Evolutionary conservation across 1,140 invertebrate species (phyloP).

Genomic region (Drosophila setifemur): DNA sequence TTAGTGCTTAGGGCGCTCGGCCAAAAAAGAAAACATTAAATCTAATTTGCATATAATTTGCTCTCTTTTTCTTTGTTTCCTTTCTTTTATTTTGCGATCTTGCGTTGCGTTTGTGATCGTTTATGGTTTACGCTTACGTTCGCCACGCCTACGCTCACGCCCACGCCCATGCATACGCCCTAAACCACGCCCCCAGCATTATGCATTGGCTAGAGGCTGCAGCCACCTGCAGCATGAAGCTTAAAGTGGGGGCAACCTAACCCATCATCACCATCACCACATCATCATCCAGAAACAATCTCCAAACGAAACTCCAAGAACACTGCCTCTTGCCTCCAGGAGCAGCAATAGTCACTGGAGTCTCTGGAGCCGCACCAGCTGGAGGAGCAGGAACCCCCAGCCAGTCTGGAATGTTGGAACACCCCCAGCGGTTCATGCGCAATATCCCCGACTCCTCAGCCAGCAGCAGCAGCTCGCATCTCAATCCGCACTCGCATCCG

Average conservation of each 20-base stretch:
- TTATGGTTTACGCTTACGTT: constrained; percentile 32
- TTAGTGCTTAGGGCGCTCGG: neutral
- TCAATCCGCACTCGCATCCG: constrained; percentile 52
- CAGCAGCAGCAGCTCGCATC: constrained; percentile 54
- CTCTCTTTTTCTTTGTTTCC: constrained; percentile 4
- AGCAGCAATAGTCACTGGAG: constrained; percentile 20
- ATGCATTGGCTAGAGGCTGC: constrained; percentile 39
- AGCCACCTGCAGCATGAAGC: constrained; percentile 26
- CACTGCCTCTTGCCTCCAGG: constrained; percentile 29
- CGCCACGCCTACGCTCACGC: constrained; percentile 31
- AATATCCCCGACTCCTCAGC: constrained; percentile 82
- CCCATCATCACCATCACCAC: constrained; percentile 15
- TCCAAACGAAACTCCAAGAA: constrained; percentile 2
- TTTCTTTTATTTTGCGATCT: constrained; percentile 8
- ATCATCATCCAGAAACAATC: constrained; percentile 21
- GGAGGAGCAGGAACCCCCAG: constrained; percentile 42
- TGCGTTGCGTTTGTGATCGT: constrained; percentile 1
- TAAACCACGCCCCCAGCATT: constrained; percentile 27
- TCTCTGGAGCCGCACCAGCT: constrained; percentile 16
- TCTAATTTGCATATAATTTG: constrained; percentile 37
- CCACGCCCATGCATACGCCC: constrained; percentile 7
- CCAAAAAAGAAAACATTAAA: neutral
- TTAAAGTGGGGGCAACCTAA: constrained; percentile 27
- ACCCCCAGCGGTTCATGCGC: constrained; percentile 81
- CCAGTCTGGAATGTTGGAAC: constrained; percentile 82